These are phyloP conservation scores for Brenthis ino DNA, from an alignment of 2,888 invertebrate species.

Conservation along the genomic window DNA sequence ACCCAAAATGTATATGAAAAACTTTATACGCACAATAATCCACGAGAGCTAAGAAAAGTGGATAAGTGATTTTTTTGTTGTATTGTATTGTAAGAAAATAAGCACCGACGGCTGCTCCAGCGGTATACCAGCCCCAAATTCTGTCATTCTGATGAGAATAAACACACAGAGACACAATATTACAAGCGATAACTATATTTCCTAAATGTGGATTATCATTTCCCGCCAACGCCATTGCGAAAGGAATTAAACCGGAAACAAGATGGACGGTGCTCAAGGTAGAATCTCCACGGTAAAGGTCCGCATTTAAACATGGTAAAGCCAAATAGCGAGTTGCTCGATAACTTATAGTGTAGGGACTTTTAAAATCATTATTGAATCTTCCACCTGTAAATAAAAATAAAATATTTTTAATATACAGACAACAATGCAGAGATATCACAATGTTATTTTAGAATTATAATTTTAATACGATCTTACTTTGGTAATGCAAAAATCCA, in stretches of 20 bases:
- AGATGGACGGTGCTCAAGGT: constrained; percentile 55
- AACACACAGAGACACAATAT: constrained; percentile 58
- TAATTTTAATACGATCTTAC: constrained; percentile 40
- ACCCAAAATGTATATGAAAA: constrained; percentile 43
- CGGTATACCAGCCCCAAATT: constrained; percentile 67
- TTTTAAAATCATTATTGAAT: constrained; percentile 57
- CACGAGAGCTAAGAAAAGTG: constrained; percentile 59
- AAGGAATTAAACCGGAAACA: constrained; percentile 64
- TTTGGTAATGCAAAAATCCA: constrained; percentile 65
- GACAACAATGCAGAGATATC: too few relatives aligned
- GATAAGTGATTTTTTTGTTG: constrained; percentile 56
- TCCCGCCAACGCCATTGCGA: constrained; percentile 56
- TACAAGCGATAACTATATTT: constrained; percentile 58
- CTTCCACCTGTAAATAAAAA: constrained; percentile 52
- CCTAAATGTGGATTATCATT: constrained; percentile 58
- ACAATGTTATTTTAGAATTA: neutral
- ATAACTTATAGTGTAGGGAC: constrained; percentile 55
- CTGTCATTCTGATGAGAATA: constrained; percentile 53
- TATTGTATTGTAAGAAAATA: constrained; percentile 55
- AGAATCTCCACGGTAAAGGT: constrained; percentile 53
- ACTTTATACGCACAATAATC: constrained; percentile 66
- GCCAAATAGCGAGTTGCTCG: constrained; percentile 62
- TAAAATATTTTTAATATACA: neutral
- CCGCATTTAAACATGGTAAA: constrained; percentile 67
- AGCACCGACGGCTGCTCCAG: constrained; percentile 57